A percentile compares a stretch with the other conserved stretches of the same genome.
Evolutionary conservation across 2,113 vertebrate species (phyloP).

Genomic region (Prunella himalayana): DNA sequence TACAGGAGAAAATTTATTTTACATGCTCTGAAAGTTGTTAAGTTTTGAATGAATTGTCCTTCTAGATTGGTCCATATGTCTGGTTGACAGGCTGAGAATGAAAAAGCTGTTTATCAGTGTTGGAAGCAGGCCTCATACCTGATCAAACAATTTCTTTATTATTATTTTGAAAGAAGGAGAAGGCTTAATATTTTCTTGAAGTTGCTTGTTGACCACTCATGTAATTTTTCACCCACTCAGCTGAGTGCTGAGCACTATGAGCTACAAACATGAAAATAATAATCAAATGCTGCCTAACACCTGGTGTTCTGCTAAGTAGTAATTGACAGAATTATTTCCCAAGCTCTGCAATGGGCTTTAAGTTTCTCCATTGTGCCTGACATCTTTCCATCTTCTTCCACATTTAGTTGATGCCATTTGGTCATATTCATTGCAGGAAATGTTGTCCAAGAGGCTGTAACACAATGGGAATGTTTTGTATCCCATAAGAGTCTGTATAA

Average conservation of each 20-base stretch:
- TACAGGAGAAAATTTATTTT: neutral
- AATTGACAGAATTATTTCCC: neutral
- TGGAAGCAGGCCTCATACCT: neutral
- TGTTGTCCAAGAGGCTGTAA: neutral
- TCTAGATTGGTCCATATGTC: slow-evolving; percentile 41
- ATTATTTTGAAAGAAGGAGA: neutral
- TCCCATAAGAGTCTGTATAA: neutral
- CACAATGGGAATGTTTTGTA: slow-evolving; percentile 3
- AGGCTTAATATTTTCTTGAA: neutral
- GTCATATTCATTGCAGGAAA: neutral
- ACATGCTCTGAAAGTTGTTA: neutral
- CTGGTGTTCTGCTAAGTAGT: neutral
- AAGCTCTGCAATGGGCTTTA: neutral
- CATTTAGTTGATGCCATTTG: slow-evolving; percentile 21
- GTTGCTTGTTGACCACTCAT: neutral
- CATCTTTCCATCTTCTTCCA: neutral
- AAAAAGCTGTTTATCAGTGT: slow-evolving; percentile 40
- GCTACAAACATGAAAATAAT: neutral
- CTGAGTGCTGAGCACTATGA: neutral
- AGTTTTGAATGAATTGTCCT: slow-evolving; percentile 42
- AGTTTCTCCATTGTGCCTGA: neutral
- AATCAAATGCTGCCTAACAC: neutral
- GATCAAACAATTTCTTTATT: neutral
- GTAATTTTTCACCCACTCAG: neutral
- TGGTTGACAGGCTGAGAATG: slow-evolving; percentile 25